Percentiles rank a stretch among this genome's conserved stretches.
phyloP scores from a whole-genome alignment of 1,140 invertebrate genomes.

The Aphidius ervi region DNA sequence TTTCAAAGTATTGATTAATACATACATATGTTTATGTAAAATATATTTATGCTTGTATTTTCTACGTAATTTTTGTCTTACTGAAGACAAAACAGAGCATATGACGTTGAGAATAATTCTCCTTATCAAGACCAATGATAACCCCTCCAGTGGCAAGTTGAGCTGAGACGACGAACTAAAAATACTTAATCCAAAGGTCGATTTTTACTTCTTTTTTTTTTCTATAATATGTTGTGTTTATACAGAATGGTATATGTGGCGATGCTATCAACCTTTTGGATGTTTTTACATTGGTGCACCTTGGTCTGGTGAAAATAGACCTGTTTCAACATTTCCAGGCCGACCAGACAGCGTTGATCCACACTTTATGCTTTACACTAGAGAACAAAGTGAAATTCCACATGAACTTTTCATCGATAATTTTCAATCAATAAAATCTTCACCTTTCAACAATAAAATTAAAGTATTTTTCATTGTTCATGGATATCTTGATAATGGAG shows the following conservation, averaged over 20 bases:
- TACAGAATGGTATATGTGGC: constrained; percentile 50
- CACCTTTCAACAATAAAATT: constrained; percentile 58
- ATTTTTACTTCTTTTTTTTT: too few species aligned
- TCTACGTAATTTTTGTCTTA: too few species aligned
- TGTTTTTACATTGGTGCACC: constrained; percentile 79
- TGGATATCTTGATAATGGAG: constrained; percentile 79
- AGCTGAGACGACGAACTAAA: too few species aligned
- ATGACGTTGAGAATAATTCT: too few species aligned
- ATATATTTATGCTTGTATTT: too few species aligned
- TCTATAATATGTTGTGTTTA: constrained; percentile 5
- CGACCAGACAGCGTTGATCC: constrained; percentile 58
- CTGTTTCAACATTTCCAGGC: constrained; percentile 73
- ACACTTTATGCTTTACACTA: constrained; percentile 54
- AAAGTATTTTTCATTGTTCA: constrained; percentile 76
- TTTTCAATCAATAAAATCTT: constrained; percentile 56
- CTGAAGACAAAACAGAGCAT: too few species aligned
- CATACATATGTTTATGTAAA: too few species aligned
- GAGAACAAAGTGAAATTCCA: constrained; percentile 55
- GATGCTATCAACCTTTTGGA: constrained; percentile 75
- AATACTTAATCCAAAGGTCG: too few species aligned
- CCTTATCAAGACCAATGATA: too few species aligned
- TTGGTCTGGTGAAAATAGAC: constrained; percentile 72
- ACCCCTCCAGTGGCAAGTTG: too few species aligned
- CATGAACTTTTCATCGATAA: constrained; percentile 63
- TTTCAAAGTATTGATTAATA: too few species aligned